Evolutionary conservation across 1,140 invertebrate species (phyloP), one percentile per base, ranked within the genome.

Genomic region (Argopecten irradians): DNA sequence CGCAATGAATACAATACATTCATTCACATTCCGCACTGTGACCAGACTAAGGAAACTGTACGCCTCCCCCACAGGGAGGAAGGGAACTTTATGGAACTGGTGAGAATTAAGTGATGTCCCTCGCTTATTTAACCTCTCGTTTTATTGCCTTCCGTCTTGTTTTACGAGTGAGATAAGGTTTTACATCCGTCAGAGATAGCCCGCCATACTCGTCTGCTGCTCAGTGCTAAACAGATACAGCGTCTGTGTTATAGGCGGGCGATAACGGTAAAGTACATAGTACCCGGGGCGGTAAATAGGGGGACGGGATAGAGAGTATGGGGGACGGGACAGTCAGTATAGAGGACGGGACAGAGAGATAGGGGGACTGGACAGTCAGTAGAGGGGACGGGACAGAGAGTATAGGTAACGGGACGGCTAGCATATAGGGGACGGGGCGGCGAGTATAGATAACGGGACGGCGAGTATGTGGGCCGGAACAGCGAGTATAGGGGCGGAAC

Each of bases 101-200:
- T 71, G 55, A 71, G 55, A 71, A 71, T 71, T 71, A 71, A 71
- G 55, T 71, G 55, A 71, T 71, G 55, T 71, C 55, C 28, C 55
- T 71, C 55, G 55, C 55, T 71, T 71, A 71, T 71, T 71, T 71
- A 71, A 71, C 55, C 55, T 28, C 55, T 0, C 22, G 55, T 71
- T 71, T 71, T 71, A 71, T 71, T 71, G 55, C 55, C 55, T 71
- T 28, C 28, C n/a, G 55, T n/a, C 55, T 8, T 71, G 55, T 71
- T 71, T 71, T 71, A 71, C 11, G 55, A 71, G 55, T 71, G 55
- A 28, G 55, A 71, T 71, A 71, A 71, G 22, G 28, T 71, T 71
- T 71, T 71, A 71, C 55, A 71, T 71, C 55, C 55, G 55, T n/a
- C 55, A n/a, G 55, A 71, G 55, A 71, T 71, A 71, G 55, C 55